Conservation (phyloP, 2,113 vertebrate species). For the Pygathrix nemaeus region DNA sequence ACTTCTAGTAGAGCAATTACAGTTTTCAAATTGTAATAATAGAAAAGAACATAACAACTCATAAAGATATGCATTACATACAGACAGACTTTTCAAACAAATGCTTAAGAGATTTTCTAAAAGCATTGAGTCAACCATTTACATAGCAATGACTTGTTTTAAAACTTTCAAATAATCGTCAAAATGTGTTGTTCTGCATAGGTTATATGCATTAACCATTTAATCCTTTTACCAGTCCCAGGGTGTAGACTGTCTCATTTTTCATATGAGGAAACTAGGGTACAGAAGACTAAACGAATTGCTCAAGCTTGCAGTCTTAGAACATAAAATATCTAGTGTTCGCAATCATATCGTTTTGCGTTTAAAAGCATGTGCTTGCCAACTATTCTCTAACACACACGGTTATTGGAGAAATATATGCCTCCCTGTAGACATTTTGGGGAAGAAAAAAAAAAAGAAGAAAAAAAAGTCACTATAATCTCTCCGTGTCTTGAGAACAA, state of each 20-base stretch:
- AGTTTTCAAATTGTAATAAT: not conserved
- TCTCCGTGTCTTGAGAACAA: not conserved
- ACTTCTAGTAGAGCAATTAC: not conserved
- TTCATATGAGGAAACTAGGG: not conserved
- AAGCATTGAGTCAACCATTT: not conserved
- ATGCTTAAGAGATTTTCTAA: not conserved
- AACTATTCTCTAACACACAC: accelerated
- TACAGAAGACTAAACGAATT: not conserved
- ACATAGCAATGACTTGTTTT: not conserved
- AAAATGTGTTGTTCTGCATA: not conserved
- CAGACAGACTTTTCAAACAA: not conserved
- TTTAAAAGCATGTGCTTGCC: too few relatives aligned
- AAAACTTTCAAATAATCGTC: not conserved
- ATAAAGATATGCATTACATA: not conserved
- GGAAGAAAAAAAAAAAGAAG: not conserved
- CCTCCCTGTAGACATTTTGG: not conserved
- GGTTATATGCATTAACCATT: not conserved
- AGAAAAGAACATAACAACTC: not conserved
- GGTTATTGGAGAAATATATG: not conserved
- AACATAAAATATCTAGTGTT: not conserved
- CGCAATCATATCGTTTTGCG: not conserved
- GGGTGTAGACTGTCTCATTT: not conserved
- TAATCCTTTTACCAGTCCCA: not conserved
- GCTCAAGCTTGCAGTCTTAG: not conserved
- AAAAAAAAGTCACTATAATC: not conserved